Evolutionary conservation across 2,113 vertebrate genomes (phyloP).

Genomic region (Amazona vittata): DNA sequence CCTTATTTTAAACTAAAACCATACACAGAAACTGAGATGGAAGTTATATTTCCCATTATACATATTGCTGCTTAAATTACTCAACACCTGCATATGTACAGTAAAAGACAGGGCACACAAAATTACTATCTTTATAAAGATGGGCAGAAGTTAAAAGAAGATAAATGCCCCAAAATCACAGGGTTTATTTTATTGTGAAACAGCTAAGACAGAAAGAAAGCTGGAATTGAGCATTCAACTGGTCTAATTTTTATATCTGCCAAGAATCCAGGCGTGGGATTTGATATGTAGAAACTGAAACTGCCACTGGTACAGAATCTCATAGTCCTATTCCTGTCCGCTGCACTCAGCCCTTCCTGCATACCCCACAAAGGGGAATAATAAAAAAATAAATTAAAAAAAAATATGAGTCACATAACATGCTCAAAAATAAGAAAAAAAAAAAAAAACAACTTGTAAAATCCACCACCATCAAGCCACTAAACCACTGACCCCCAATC

Average conservation of each 20-base stretch:
- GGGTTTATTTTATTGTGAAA: background rate
- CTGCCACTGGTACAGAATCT: background rate
- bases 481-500: background rate
- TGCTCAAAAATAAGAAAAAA: background rate
- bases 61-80: background rate
- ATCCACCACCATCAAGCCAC: background rate
- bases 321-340: background rate
- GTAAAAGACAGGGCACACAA: background rate
- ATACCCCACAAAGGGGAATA: accelerated
- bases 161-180: background rate
- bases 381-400: no score
- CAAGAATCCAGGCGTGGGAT: background rate
- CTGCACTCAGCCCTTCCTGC: background rate
- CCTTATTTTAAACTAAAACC: background rate
- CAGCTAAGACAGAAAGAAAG: background rate
- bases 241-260: background rate
- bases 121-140: background rate
- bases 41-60: background rate
- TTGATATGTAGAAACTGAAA: background rate
- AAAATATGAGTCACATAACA: background rate
- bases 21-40: background rate
- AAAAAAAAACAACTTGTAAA: background rate
- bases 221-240: background rate
- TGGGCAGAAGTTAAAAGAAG: background rate
- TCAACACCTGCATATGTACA: background rate